phyloP scores from a whole-genome alignment of 2,797 vertebrate species.

The Amphiprion clarkii region DNA sequence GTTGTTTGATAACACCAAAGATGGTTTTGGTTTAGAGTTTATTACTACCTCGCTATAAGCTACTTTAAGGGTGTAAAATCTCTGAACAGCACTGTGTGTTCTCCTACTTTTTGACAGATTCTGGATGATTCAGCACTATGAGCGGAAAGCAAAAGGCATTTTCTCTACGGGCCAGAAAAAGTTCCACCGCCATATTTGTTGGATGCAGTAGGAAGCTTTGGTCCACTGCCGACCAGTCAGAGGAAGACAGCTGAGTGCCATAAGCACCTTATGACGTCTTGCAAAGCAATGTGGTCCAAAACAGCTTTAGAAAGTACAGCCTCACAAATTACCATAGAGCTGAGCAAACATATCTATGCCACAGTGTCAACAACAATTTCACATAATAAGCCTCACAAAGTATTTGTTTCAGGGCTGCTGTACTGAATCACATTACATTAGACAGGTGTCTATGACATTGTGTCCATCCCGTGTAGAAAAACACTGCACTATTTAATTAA shows the following conservation, averaged over 20 bases:
- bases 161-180: neutral
- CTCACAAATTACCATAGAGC: slow-evolving; percentile 29
- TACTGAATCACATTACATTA: slow-evolving; percentile 15
- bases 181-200: neutral
- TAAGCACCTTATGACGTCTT: slow-evolving; percentile 1
- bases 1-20: too few relatives aligned
- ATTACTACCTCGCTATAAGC: too few relatives aligned
- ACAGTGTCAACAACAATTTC: slow-evolving; percentile 27
- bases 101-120: too few relatives aligned
- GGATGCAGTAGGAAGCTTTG: neutral
- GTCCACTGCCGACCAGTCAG: neutral
- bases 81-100: too few relatives aligned
- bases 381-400: slow-evolving; percentile 27
- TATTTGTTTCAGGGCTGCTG: slow-evolving; percentile 29
- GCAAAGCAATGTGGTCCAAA: slow-evolving; percentile 3
- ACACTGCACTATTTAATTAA: slow-evolving; percentile 16
- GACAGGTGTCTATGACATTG: slow-evolving; percentile 9
- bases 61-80: too few relatives aligned
- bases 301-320: slow-evolving; percentile 8
- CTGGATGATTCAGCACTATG: too few relatives aligned
- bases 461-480: slow-evolving; percentile 5
- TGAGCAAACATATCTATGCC: slow-evolving; percentile 27
- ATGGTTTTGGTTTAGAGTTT: too few relatives aligned
- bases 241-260: neutral
- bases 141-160: too few relatives aligned